Base-by-base conservation (phyloP, 2,888 invertebrate genomes). In the Archips crataeganus region DNA sequence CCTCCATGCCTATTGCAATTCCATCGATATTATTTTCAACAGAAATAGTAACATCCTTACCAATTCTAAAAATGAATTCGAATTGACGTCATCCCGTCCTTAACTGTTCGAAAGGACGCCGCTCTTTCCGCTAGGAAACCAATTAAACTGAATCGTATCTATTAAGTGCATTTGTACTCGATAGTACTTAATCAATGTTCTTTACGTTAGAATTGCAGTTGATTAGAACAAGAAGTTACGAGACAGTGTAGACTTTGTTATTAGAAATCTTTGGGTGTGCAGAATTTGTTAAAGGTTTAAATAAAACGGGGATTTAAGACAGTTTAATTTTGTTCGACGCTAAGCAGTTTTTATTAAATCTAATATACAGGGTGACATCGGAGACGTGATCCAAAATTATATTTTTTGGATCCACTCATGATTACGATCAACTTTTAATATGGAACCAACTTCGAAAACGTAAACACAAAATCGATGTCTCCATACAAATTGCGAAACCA, bases 111-210 rank as follows among this genome's bases (percentile, higher is more conserved):
- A 87, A 85, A 85, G 81, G 82, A 81, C 84, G 86, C 87, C 85
- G 83, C 87, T 88, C 87, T 78, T 85, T 84, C 82, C 80, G 85
- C 85, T 82, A 70, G 70, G 74, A 60, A 54, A 63, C 73, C 69
- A 77, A 79, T 70, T 77, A 60, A 62, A 47, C 67, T 51, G 61
- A 66, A 54, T 70, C 61, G 66, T 66, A 61, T 70, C 70, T 72
- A 66, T 71, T 69, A 51, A 69, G 74, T 51, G 61, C 68, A 71
- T 60, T 68, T 71, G 69, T 72, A 57, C 64, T 76, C 66, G 75
- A 86, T 88, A 81, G 83, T 86, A 85, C 86, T 93, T 88, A 87
- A 90, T 93, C 93, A 91, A 90, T 81, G 91, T 90, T 88, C 80
- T 78, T 79, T 81, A 81, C n/a, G 23, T 42, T 42, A 39, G 51